A percentile compares a stretch with the other conserved stretches of the same genome.
phyloP scores from a whole-genome alignment of 2,888 invertebrate genomes.

The Xestia sexstrigata region DNA sequence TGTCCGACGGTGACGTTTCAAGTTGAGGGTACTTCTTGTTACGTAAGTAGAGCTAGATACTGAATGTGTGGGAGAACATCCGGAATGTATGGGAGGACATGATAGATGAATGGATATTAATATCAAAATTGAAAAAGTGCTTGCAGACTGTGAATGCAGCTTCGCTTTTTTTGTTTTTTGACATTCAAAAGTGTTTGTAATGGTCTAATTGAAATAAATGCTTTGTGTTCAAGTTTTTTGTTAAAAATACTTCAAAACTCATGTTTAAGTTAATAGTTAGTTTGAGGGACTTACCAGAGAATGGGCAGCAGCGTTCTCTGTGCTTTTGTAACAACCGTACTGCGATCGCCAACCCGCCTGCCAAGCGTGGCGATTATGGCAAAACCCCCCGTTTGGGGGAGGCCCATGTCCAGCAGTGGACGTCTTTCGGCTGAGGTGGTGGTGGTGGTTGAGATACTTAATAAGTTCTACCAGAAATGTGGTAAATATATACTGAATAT shows the following conservation, averaged over 20 bases:
- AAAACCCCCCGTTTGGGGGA: too few species aligned
- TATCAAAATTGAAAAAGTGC: neutral
- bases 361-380: too few species aligned
- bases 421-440: too few species aligned
- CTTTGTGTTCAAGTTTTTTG: neutral
- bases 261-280: too few species aligned
- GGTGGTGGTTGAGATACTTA: neutral
- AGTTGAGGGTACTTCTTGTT: conserved; percentile 37
- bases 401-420: too few species aligned
- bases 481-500: neutral
- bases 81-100: neutral
- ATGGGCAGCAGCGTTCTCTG: too few species aligned
- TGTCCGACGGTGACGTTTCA: conserved; percentile 21
- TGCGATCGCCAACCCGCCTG: too few species aligned
- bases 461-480: neutral
- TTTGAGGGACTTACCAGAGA: too few species aligned
- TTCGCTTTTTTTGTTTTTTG: too few species aligned
- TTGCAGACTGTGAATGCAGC: neutral
- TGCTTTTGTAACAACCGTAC: too few species aligned
- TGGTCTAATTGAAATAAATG: too few species aligned
- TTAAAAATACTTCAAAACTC: neutral
- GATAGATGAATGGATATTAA: neutral
- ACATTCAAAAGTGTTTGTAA: too few species aligned
- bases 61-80: neutral
- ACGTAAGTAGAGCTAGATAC: neutral